phyloP scores from a whole-genome alignment of 2,113 vertebrate species.

The Felis catus region F.catus_Fca126_mat1.0 CM031416.1:107568501-107569000 shows the following conservation, averaged over 20 bases:
- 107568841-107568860: background rate
- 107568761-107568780: background rate
- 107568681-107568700: background rate
- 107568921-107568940: background rate
- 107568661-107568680: background rate
- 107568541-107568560: background rate
- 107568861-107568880: background rate
- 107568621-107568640: background rate
- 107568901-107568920: background rate
- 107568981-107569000: background rate
- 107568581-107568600: background rate
- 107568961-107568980: background rate
- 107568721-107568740: conserved; percentile 1
- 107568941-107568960: background rate
- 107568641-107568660: background rate
- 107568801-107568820: background rate
- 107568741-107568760: background rate
- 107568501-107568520: background rate
- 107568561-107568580: background rate
- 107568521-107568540: background rate
- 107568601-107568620: background rate
- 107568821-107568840: background rate
- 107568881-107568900: background rate
- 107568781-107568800: background rate
- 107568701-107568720: background rate